Evolutionary conservation across 2,797 vertebrate genomes (phyloP).

Genomic region (Lates japonicus): DNA sequence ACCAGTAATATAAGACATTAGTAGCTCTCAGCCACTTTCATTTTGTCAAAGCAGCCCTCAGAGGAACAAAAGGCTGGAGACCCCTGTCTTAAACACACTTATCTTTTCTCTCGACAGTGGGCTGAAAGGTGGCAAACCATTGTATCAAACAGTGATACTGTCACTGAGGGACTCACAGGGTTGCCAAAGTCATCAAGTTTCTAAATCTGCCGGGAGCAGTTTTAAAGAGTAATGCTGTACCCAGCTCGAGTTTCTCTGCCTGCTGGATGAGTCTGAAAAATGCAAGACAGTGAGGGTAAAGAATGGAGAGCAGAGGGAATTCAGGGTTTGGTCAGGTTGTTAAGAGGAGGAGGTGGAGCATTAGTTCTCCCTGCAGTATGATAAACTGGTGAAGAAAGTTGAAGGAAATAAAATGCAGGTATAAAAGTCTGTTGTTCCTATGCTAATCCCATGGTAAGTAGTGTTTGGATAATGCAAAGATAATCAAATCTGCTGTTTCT

Average conservation of each 20-base stretch:
- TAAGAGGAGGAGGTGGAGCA: neutral
- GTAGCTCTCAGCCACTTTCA: slow-evolving; percentile 3
- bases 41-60: neutral
- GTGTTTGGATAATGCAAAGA: neutral
- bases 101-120: neutral
- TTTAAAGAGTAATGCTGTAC: slow-evolving; percentile 53
- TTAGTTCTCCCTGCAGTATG: neutral
- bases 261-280: slow-evolving; percentile 28
- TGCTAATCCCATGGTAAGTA: too few relatives aligned
- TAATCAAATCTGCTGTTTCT: neutral
- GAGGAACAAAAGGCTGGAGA: neutral
- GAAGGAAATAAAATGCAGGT: neutral
- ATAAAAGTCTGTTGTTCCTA: neutral
- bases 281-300: slow-evolving; percentile 1
- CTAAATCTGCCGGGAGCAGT: slow-evolving; percentile 36
- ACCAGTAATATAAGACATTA: neutral
- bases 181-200: slow-evolving; percentile 59
- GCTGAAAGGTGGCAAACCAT: neutral
- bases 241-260: slow-evolving; percentile 31
- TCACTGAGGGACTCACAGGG: slow-evolving; percentile 25
- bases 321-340: neutral
- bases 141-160: neutral
- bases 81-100: neutral
- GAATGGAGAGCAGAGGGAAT: slow-evolving; percentile 2
- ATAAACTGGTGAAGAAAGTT: neutral